Evolutionary conservation across 2,888 invertebrate genomes (phyloP).

Genomic region (Masnerella sp.): DNA sequence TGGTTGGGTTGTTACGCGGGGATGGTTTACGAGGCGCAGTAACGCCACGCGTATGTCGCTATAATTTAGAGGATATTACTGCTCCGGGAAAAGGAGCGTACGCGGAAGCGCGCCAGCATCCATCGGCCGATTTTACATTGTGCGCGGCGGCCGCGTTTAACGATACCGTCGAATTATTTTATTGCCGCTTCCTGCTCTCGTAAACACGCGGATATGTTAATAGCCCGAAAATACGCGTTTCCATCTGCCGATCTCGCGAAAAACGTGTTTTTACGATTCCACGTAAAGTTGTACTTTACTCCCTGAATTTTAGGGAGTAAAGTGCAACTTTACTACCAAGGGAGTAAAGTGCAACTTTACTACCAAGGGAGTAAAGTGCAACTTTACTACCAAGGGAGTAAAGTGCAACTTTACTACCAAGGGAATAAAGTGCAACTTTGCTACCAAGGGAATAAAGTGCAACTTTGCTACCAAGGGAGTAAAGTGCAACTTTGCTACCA

Average conservation of each 20-base stretch:
- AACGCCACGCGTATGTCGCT: slow-evolving; percentile 56
- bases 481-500: too few relatives aligned
- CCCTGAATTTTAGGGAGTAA: too few relatives aligned
- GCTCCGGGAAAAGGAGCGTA: slow-evolving; percentile 18
- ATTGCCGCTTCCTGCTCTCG: slow-evolving; percentile 32
- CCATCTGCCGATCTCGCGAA: not conserved
- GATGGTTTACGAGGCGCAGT: slow-evolving; percentile 60
- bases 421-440: too few relatives aligned
- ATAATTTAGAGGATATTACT: slow-evolving; percentile 51
- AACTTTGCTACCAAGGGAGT: too few relatives aligned
- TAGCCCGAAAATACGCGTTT: slow-evolving; percentile 9
- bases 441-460: too few relatives aligned
- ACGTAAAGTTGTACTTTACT: too few relatives aligned
- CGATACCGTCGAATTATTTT: slow-evolving; percentile 38
- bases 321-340: too few relatives aligned
- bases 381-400: too few relatives aligned
- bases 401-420: too few relatives aligned
- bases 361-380: too few relatives aligned
- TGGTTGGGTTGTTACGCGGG: slow-evolving; percentile 50
- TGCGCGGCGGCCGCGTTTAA: slow-evolving; percentile 20
- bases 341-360: too few relatives aligned
- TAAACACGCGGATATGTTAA: slow-evolving; percentile 16
- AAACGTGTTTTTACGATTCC: too few relatives aligned
- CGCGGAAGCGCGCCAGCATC: slow-evolving; percentile 44
- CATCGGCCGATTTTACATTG: slow-evolving; percentile 33